Evolutionary conservation across 2,888 invertebrate species (phyloP).

Genomic region (Pachycephus smyrnensis): DNA sequence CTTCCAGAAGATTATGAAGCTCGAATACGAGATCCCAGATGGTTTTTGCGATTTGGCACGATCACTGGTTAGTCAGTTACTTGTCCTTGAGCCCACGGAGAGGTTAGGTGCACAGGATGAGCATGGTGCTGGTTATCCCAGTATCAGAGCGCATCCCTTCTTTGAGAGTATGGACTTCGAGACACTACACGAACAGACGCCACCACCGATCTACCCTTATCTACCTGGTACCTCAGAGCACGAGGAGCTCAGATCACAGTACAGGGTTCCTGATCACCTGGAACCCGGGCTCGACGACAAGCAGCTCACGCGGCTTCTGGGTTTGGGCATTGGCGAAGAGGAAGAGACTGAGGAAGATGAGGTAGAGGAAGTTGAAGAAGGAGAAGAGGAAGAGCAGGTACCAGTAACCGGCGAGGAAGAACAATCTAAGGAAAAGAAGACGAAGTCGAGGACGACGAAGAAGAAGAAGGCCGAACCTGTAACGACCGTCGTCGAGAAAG

Average conservation of each 20-base stretch:
- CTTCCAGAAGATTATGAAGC: conserved; percentile 93
- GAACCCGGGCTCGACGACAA: conserved; percentile 90
- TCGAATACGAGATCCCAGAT: conserved; percentile 93
- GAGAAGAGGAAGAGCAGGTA: conserved; percentile 19
- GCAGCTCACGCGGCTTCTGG: conserved; percentile 82
- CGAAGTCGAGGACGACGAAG: conserved; percentile 21
- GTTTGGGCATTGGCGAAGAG: conserved; percentile 74
- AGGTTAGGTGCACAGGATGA: conserved; percentile 86
- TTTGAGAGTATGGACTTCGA: conserved; percentile 89
- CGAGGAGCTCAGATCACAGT: conserved; percentile 76
- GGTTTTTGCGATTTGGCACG: conserved; percentile 89
- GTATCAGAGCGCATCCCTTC: conserved; percentile 88
- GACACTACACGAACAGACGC: conserved; percentile 79
- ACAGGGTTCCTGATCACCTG: conserved; percentile 80
- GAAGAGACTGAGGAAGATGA: conserved; percentile 22
- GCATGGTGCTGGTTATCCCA: conserved; percentile 78
- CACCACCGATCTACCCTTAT: conserved; percentile 86
- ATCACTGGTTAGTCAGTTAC: conserved; percentile 86
- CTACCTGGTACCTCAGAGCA: conserved; percentile 80
- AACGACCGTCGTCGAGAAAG: conserved; percentile 30
- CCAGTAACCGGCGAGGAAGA: conserved; percentile 66
- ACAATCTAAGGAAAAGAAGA: conserved; percentile 20
- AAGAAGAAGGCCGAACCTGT: conserved; percentile 15
- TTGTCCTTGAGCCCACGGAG: conserved; percentile 83
- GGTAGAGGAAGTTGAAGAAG: conserved; percentile 25